phyloP scores from a whole-genome alignment of 1,140 invertebrate genomes.

The Amyelois transitella region DNA sequence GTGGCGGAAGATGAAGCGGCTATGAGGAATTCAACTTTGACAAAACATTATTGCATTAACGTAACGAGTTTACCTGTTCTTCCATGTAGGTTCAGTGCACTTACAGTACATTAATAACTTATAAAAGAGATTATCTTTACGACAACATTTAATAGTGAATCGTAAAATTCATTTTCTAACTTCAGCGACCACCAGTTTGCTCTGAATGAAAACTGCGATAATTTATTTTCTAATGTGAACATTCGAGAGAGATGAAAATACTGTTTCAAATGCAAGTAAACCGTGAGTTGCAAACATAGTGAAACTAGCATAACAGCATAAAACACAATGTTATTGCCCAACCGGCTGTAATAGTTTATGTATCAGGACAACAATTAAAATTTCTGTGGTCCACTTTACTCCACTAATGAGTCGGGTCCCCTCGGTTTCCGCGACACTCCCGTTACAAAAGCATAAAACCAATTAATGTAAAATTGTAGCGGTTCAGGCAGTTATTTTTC shows the following conservation, averaged over 20 bases:
- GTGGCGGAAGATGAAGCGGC: not conserved
- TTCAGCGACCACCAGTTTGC: no score
- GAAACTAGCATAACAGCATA: not conserved
- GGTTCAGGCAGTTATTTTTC: conserved; percentile 26
- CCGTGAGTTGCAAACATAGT: not conserved
- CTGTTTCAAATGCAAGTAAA: not conserved
- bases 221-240: no score
- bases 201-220: no score
- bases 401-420: conserved; percentile 44
- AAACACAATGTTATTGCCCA: not conserved
- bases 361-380: conserved; percentile 46
- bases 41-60: not conserved
- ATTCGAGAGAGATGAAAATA: no score
- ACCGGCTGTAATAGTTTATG: not conserved
- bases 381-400: conserved; percentile 48
- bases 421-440: conserved; percentile 23
- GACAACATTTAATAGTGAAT: no score
- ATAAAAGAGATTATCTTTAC: no score
- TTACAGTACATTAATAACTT: not conserved
- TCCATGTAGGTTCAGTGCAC: not conserved
- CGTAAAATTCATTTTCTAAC: no score
- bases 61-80: not conserved
- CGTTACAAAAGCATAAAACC: conserved; percentile 39
- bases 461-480: conserved; percentile 47
- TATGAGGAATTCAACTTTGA: not conserved